Base-by-base conservation (phyloP, 2,888 invertebrate genomes). In the Deroplatys truncata region DNA sequence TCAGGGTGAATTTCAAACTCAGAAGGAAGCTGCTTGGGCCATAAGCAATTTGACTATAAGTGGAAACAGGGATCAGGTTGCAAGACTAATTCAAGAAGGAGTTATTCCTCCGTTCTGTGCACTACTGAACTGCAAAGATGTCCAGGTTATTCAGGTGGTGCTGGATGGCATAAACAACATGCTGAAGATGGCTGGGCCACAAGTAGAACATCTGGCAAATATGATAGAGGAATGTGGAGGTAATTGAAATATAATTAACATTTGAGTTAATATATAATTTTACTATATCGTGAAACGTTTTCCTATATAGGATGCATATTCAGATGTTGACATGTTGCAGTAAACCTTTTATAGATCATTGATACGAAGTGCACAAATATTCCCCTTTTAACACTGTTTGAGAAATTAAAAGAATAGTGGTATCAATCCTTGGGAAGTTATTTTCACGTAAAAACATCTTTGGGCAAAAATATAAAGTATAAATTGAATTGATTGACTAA, bases 11-110 rank as follows among this genome's bases (percentile, higher is more conserved):
- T 99, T 99, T 95, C 98, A 99, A 94, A 99, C 99, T n/a, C 99
- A 99, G 94, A 99, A 99, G 93, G 99, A 99, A 94, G 99, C 99
- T 0, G 99, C 99, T 0, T 99, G 99, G 99, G 99, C 99, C 15
- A 98, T 99, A 90, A 98, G 98, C 93, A 99, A 99, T 95, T 95
- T 99, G 92, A 99, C 99, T 92, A 99, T 99, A 93, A 98, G 98
- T 92, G 99, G 99, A 82, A 97, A 97, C 92, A 96, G 97, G 93
- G 98, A 98, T 90, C 99, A 99, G 94, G 97, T 98, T 28, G 96
- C 97, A 29, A 96, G 96, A 91, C 95, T 99, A 92, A 98, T 99
- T 92, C 95, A 96, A 92, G 97, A 97, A 92, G 98, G 98, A 29
- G 99, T 99, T 56, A 98, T 99, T 92, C 97, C 97, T 56, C 99